Conservation (phyloP, 2,797 vertebrate species). For the Lepidocolaptes lacrymiger region DNA sequence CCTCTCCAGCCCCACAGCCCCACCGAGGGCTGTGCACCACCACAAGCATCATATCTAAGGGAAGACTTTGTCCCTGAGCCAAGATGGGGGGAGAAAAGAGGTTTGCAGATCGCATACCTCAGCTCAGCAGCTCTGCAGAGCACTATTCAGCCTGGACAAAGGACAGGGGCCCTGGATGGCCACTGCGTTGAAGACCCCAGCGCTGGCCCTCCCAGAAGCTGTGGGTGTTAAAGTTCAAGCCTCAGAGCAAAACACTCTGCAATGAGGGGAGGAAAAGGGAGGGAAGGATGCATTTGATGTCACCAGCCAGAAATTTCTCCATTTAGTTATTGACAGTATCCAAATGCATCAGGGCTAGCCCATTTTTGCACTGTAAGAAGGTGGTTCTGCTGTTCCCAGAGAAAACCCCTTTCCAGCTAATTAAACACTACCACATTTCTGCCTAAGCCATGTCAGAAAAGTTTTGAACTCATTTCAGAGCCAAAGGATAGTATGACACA, state of each 20-base stretch:
- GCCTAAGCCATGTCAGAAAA: neutral
- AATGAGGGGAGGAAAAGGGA: neutral
- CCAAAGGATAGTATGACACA: neutral
- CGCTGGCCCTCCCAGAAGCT: neutral
- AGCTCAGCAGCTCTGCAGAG: neutral
- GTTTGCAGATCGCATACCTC: neutral
- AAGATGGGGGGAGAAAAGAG: neutral
- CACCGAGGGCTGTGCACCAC: fast-evolving
- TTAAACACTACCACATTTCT: neutral
- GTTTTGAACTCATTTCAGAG: neutral
- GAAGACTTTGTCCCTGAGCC: neutral
- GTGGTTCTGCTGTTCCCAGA: neutral
- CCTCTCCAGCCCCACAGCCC: neutral
- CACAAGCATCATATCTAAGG: neutral
- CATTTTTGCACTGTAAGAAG: neutral
- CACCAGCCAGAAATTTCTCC: neutral
- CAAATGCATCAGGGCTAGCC: neutral
- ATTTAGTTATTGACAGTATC: neutral
- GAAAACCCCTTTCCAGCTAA: neutral
- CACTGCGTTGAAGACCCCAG: neutral
- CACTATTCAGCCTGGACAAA: neutral
- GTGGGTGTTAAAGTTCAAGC: neutral
- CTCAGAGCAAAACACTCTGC: neutral
- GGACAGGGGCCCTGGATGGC: neutral
- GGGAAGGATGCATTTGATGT: neutral